Evolutionary conservation across 1,140 invertebrate genomes (phyloP).

Genomic region (Carposina sasakii): DNA sequence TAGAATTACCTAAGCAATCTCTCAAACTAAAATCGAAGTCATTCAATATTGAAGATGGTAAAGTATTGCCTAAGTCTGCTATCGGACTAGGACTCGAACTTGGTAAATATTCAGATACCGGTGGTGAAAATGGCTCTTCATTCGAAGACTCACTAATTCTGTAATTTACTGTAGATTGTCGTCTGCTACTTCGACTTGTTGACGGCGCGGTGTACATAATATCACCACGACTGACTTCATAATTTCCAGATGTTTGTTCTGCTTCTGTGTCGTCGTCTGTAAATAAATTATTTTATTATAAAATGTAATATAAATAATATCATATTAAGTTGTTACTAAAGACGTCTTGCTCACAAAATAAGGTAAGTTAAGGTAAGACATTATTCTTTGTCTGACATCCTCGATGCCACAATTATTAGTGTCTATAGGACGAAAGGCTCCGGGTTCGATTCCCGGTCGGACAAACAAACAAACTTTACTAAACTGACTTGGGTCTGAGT

Average conservation of each 20-base stretch:
- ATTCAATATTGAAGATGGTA: not conserved
- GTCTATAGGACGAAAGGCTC: not conserved
- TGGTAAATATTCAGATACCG: not conserved
- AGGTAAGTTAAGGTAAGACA: not conserved
- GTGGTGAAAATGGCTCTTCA: not conserved
- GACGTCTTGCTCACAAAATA: not conserved
- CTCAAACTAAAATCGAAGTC: not conserved
- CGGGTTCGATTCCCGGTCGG: not conserved
- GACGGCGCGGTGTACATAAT: not conserved
- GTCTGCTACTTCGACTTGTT: not conserved
- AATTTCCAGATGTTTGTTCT: not conserved
- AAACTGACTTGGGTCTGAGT: not conserved
- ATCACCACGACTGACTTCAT: not conserved
- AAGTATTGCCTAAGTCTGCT: not conserved
- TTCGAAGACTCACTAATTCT: not conserved
- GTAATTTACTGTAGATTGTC: not conserved
- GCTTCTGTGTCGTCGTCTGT: not conserved
- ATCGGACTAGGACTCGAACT: not conserved
- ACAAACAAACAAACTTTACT: not conserved
- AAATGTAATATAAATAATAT: not conserved
- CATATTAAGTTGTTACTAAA: not conserved
- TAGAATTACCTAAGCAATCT: not conserved
- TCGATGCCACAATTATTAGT: not conserved
- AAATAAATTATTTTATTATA: not conserved
- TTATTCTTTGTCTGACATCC: not conserved